A percentile compares a stretch with the other conserved stretches of the same genome.
These are phyloP conservation scores for Euphonia xanthogaster DNA, from an alignment of 2,797 vertebrate genomes.

Conservation along the genomic window DNA sequence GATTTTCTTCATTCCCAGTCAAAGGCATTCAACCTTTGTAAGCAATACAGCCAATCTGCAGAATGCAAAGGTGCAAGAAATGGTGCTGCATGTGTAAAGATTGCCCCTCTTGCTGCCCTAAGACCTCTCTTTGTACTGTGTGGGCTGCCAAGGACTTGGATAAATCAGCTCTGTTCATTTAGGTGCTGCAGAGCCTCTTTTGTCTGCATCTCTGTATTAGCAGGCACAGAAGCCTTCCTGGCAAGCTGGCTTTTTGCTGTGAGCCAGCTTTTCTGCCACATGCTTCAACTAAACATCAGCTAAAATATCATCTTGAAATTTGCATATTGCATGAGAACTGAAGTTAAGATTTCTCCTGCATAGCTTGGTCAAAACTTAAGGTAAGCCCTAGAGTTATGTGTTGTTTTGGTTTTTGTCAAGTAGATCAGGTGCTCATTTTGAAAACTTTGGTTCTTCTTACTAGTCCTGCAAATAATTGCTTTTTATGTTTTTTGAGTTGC, in stretches of 20 bases:
- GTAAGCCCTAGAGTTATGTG: background rate
- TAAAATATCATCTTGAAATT: conserved; percentile 27
- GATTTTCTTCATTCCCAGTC: background rate
- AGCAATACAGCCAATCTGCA: background rate
- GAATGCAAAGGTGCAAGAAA: background rate
- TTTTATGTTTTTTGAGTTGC: background rate
- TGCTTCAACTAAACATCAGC: background rate
- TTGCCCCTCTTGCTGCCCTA: background rate
- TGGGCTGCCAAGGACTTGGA: background rate
- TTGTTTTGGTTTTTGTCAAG: background rate
- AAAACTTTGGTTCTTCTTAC: background rate
- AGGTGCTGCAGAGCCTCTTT: conserved; percentile 22
- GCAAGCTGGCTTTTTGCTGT: background rate
- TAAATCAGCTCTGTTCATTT: conserved; percentile 38
- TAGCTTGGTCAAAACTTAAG: background rate
- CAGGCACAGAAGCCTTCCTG: background rate
- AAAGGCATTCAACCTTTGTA: background rate
- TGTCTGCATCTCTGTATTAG: background rate
- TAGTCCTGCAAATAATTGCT: background rate
- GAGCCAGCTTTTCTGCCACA: conserved; percentile 13
- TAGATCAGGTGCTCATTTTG: background rate
- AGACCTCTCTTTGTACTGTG: conserved; percentile 14
- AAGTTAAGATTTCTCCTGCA: background rate
- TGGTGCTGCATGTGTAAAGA: background rate
- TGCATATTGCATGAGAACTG: background rate